Evolutionary conservation across 2,888 invertebrate genomes (phyloP).

Genomic region (Catocala fraxini): DNA sequence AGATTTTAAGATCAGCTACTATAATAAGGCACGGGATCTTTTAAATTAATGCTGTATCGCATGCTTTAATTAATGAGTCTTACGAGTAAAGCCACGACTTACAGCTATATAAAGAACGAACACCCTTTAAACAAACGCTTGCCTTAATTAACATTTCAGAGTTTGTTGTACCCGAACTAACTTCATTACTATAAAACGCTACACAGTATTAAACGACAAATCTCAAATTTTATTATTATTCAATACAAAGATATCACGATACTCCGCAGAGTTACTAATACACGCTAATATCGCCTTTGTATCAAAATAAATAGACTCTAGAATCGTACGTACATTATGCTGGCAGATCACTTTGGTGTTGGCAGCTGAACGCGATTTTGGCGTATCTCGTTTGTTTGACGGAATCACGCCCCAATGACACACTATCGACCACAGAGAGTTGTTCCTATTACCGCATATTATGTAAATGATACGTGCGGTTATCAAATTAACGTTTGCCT

Average conservation of each 20-base stretch:
- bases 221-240: constrained; percentile 33
- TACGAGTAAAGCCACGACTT: too few species aligned
- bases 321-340: constrained; percentile 13
- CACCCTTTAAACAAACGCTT: too few species aligned
- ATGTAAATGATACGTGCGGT: constrained; percentile 55
- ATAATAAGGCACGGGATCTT: too few species aligned
- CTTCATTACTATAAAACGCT: not conserved
- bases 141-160: too few species aligned
- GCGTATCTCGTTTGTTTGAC: constrained; percentile 38
- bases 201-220: constrained; percentile 30
- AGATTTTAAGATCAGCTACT: too few species aligned
- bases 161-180: too few species aligned
- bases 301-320: constrained; percentile 15
- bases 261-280: not conserved
- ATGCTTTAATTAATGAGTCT: too few species aligned
- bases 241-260: constrained; percentile 29
- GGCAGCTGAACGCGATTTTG: constrained; percentile 19
- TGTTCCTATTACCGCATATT: constrained; percentile 49
- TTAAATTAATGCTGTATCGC: too few species aligned
- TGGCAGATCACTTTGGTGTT: not conserved
- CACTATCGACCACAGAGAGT: constrained; percentile 33
- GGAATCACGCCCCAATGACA: constrained; percentile 37
- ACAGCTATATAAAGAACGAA: too few species aligned
- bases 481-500: constrained; percentile 68
- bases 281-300: constrained; percentile 26